Evolutionary conservation across 2,888 invertebrate genomes (phyloP), one percentile per base, ranked within the genome.

Genomic region (Drosophila infuscata): DNA sequence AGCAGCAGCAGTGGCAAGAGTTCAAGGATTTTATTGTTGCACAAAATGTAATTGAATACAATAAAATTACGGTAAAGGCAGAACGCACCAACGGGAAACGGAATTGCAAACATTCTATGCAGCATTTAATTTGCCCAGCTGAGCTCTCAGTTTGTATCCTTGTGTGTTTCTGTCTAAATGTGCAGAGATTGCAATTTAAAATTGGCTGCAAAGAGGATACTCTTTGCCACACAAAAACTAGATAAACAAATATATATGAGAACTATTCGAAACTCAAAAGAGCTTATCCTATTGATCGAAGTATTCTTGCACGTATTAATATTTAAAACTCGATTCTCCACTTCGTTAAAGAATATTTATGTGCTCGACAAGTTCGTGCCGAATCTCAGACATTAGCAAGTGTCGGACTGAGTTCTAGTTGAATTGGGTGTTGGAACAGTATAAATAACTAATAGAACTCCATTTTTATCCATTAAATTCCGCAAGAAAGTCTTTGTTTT

Each of bases 11-110:
- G 56, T 9, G 41, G 70, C 72, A 67, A 71, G 77, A 84, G 84
- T 89, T 85, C 84, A 85, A 85, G 84, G 88, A 89, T 82, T 87
- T 82, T 76, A 82, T 85, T 89, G 85, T 89, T 85, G 88, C 88
- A 72, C 77, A 77, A 66, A 72, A 72, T 83, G 88, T 84, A 85
- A 85, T 85, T 89, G 89, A 85, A 85, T 89, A 80, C 89, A 80
- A 84, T 82, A 67, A 73, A 87, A 84, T 72, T 77, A 72, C 82
- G 57, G 36, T 46, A 32, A 58, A 64, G 54, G 38, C 69, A 58
- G 46, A 72, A 61, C 61, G 54, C 63, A 77, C 49, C 54, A 56
- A 57, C 57, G 35, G 51, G 51, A 33, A 61, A 54, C 30, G 30
- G 38, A 20, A 75, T 51, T 35, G 68, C 57, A 63, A 60, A 61